Percentiles rank a stretch among this genome's conserved stretches.
These are phyloP conservation scores for Zygogramma bicolorata DNA, from an alignment of 2,888 invertebrate genomes.

Conservation along the genomic window DNA sequence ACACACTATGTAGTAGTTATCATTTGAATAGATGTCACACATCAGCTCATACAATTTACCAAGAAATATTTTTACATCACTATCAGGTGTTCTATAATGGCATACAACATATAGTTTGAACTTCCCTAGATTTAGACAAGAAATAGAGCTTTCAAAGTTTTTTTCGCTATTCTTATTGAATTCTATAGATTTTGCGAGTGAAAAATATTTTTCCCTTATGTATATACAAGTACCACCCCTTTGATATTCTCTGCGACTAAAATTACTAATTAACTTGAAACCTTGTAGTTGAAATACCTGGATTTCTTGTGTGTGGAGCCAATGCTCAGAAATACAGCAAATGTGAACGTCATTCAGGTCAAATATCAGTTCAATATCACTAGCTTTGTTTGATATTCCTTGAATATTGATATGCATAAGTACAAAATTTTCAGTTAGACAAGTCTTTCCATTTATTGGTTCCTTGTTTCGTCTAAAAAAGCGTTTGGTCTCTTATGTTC, in stretches of 20 bases:
- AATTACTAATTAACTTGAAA: conserved; percentile 9
- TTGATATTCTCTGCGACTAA: conserved; percentile 1
- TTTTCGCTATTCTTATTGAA: conserved; percentile 11
- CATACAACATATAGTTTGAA: conserved; percentile 13
- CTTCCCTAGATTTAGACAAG: not conserved
- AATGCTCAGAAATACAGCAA: conserved; percentile 10
- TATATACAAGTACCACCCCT: conserved; percentile 5
- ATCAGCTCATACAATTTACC: conserved; percentile 2
- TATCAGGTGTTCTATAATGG: conserved; percentile 15
- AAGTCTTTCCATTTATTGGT: not conserved
- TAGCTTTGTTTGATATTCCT: conserved; percentile 8
- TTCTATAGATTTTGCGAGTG: conserved; percentile 18
- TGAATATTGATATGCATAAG: conserved; percentile 11
- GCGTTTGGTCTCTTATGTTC: not conserved
- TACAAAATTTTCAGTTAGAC: conserved; percentile 10
- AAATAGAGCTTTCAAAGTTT: conserved; percentile 3
- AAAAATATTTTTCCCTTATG: conserved; percentile 2
- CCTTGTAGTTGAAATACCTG: not conserved
- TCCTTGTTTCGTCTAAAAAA: not conserved
- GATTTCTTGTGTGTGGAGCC: conserved; percentile 10
- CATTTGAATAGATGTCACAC: conserved; percentile 8
- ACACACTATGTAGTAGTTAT: conserved; percentile 8
- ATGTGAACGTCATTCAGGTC: conserved; percentile 2
- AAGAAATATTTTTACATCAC: conserved; percentile 10
- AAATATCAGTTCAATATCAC: conserved; percentile 1